Conservation (phyloP, 2,797 vertebrate genomes). For the Sylvilagus floridanus region DNA sequence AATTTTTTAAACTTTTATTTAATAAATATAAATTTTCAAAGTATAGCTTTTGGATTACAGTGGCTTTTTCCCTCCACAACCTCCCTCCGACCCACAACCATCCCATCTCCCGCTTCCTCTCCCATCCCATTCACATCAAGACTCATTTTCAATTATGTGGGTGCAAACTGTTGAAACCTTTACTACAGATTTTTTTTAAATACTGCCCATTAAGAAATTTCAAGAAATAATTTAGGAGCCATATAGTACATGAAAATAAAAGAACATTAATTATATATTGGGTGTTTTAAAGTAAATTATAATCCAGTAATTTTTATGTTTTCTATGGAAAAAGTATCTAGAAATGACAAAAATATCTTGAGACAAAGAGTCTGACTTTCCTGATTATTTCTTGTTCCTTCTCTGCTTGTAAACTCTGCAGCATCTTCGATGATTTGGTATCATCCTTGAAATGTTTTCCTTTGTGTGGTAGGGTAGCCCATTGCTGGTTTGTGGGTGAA, state of each 20-base stretch:
- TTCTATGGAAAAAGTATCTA: neutral
- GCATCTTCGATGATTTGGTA: neutral
- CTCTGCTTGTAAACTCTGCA: neutral
- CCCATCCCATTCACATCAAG: too few relatives aligned
- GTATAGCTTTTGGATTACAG: too few relatives aligned
- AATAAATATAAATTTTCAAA: too few relatives aligned
- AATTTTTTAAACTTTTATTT: neutral
- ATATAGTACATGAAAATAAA: neutral
- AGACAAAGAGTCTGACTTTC: neutral
- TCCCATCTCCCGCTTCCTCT: too few relatives aligned
- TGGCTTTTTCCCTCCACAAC: too few relatives aligned
- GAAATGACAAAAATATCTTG: conserved; percentile 5
- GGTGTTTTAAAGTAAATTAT: conserved; percentile 31
- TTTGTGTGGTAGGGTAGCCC: neutral
- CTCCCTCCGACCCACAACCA: too few relatives aligned
- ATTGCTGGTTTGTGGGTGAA: conserved; percentile 3
- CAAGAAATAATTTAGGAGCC: conserved; percentile 22
- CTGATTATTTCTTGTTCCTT: neutral
- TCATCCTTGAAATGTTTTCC: neutral
- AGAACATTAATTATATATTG: neutral
- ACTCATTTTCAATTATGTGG: too few relatives aligned
- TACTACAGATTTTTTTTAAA: neutral
- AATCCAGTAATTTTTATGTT: neutral
- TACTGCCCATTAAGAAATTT: neutral
- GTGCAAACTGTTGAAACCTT: too few relatives aligned